Base-by-base conservation (phyloP, 2,113 vertebrate genomes). In the Engystomops pustulosus region DNA sequence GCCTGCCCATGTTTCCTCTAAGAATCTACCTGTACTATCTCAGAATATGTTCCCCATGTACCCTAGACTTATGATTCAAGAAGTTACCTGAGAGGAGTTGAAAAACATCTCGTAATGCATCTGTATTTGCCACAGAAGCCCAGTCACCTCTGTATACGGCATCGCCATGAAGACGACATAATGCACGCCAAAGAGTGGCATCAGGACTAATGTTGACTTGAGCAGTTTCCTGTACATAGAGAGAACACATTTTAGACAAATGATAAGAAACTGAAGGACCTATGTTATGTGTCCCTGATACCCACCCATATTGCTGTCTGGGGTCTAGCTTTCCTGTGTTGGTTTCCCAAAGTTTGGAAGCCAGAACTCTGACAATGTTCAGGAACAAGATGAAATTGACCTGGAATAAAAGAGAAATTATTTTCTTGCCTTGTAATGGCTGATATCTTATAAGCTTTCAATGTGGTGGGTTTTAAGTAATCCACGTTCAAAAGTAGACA, bases 31-130 rank as follows among this genome's bases (percentile, higher is more conserved):
- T n/a, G n/a, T n/a, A n/a, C n/a, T n/a, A n/a, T n/a, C n/a, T n/a
- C n/a, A n/a, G n/a, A n/a, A n/a, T n/a, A n/a, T n/a, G n/a, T n/a
- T n/a, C n/a, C n/a, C n/a, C n/a, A n/a, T n/a, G n/a, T n/a, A n/a
- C n/a, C n/a, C n/a, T n/a, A n/a, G n/a, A n/a, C n/a, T n/a, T n/a
- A n/a, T n/a, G n/a, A 74, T 20, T 8, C n/a, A 44, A 18, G 30
- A 17, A 74, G 14, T 27, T 84, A 95, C 95, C 94, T 95, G 95
- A 15, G 91, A 94, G 18, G 94, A 95, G 87, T 95, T 95, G 89
- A 95, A 95, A 88, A 95, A 92, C 94, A 95, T 95, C 89, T 95
- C 95, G 7, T 95, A 95, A 89, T 95, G 95, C 95, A 95, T 95
- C 88, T 95, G 94, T 47, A 95, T 92, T 87, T 95, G 94, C 95